Base-by-base conservation (phyloP, 2,888 invertebrate genomes). In the Hyposoter didymator region DNA sequence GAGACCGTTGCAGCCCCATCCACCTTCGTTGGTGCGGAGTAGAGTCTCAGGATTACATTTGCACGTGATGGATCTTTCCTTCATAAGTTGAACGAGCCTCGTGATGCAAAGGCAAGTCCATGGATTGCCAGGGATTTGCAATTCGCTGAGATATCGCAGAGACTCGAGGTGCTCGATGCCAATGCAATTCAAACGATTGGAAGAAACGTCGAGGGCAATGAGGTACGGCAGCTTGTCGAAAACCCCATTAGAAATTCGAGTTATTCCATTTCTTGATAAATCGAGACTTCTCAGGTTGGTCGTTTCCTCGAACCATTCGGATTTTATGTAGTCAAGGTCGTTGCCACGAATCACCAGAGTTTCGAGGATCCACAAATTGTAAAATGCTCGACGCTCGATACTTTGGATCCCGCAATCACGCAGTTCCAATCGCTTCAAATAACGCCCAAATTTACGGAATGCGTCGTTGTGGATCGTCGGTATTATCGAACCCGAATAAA, bases 91-190 rank as follows among this genome's bases (percentile, higher is more conserved):
- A 4, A 87, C 83, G 5, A 92, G 82, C 64, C 89, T 90, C 0
- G 70, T 84, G 0, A 88, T 89, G 74, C 92, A 92, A 2, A 91
- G 69, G 35, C 92, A 92, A 7, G 88, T 90, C 92, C 92, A 92
- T 2, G 92, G 92, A 81, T 92, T 92, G 2, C 76, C 85, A 1
- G 87, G 52, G 2, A 92, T 83, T 14, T 88, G 84, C 6, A 92
- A 47, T 1, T 82, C 75, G 4, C 75, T 43, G 6, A 92, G 75
- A 66, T 90, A 75, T 5, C 39, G 82, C n/a, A 91, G 76, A 0
- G 69, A 55, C 2, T 84, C 87, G 78, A 91, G 87, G 47, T 90
- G 84, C 6, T 90, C 92, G 28, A 90, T 85, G 2, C 90, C 88
- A 39, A 92, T 87, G 78, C 92, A 92, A 70, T 91, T 92, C 86